These are phyloP conservation scores for Recurvirostra avosetta DNA, from an alignment of 2,113 vertebrate species.

Conservation along the genomic window DNA sequence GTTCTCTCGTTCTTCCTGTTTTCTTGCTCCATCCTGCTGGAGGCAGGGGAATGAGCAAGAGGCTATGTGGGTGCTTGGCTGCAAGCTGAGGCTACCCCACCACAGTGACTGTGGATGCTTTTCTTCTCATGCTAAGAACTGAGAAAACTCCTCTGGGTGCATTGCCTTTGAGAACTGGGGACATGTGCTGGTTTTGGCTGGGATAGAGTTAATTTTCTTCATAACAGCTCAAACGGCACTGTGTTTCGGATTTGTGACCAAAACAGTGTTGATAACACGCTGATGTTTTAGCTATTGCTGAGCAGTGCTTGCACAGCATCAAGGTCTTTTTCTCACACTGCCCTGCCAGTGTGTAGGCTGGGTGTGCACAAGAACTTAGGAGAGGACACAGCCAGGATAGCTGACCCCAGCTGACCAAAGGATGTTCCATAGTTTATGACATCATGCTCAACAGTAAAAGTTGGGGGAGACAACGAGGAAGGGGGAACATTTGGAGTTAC, in stretches of 20 bases:
- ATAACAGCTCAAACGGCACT: accelerated
- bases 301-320: neutral
- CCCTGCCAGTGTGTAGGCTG: neutral
- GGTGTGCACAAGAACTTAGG: neutral
- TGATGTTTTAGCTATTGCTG: neutral
- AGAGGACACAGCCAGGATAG: neutral
- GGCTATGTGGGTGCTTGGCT: neutral
- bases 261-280: neutral
- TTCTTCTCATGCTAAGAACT: neutral
- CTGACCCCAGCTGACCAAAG: neutral
- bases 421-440: neutral
- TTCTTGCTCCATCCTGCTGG: neutral
- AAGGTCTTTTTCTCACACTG: neutral
- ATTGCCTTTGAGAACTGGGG: neutral
- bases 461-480: neutral
- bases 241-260: neutral
- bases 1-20: neutral
- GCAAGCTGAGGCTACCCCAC: neutral
- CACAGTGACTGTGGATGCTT: neutral
- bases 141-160: neutral
- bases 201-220: neutral
- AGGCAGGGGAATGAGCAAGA: neutral
- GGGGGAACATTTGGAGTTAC: neutral
- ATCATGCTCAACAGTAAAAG: neutral
- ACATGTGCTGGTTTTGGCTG: neutral